These are phyloP conservation scores for Bellardia bayeri DNA, from an alignment of 2,888 invertebrate species.

Conservation along the genomic window DNA sequence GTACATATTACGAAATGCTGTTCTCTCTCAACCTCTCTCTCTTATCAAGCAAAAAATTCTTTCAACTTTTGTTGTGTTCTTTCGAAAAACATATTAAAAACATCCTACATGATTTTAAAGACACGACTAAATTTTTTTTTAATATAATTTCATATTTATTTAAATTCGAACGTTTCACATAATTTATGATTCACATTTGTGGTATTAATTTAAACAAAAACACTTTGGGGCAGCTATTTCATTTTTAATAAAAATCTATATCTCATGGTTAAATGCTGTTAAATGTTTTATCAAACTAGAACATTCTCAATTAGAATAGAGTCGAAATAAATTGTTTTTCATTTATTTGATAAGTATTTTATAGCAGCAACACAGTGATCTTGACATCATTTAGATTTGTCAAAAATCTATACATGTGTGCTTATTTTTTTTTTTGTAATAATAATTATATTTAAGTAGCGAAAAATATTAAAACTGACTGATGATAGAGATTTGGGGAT, in stretches of 20 bases:
- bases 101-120: conserved; percentile 38
- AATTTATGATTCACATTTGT: conserved; percentile 43
- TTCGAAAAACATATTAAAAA: background rate
- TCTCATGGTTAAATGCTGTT: conserved; percentile 39
- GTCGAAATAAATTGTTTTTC: conserved; percentile 16
- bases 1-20: background rate
- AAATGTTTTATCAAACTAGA: conserved; percentile 40
- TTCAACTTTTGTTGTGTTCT: background rate
- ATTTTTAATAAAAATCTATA: conserved; percentile 23
- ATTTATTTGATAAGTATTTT: conserved; percentile 28
- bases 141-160: background rate
- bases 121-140: conserved; percentile 3
- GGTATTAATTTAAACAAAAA: conserved; percentile 21
- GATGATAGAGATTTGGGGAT: conserved; percentile 22
- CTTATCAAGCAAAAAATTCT: background rate
- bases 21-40: background rate
- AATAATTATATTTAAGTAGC: background rate
- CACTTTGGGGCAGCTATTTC: background rate
- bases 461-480: conserved; percentile 33
- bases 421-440: background rate
- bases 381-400: conserved; percentile 48
- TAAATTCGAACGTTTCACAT: conserved; percentile 11
- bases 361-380: conserved; percentile 14
- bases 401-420: background rate
- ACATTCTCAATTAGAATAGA: conserved; percentile 40